Evolutionary conservation across 1,140 invertebrate genomes (phyloP), one percentile per base, ranked within the genome.

Genomic region (Daktulosphaira vitifoliae): DNA sequence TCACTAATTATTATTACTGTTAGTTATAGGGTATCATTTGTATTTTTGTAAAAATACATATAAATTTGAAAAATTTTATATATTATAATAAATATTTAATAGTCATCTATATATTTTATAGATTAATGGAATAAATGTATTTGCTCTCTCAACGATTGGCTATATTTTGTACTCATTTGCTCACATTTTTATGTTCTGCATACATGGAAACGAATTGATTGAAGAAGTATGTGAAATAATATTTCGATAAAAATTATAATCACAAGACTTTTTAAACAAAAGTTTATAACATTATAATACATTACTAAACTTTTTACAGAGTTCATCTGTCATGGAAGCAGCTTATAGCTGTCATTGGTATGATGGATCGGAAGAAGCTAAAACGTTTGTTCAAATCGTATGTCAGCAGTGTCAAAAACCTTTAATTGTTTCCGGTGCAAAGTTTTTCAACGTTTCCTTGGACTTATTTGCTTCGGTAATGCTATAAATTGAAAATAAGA

Each of bases 261-360:
- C 29, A 33, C 5, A 33, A 5, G 29, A 33, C 5, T 33, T 33
- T 33, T 33, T 33, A 5, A n/a, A 33, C 29, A 33, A 33, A 6
- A 11, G 29, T 5, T 33, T 5, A 33, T 11, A 33, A 33, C 29
- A 33, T 33, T 33, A 6, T 33, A 33, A 33, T 11, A 11, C 29
- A 33, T 33, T 33, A 6, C n/a, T 33, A 6, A 6, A 23, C 59
- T 64, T 59, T 65, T 68, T 70, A 23, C 71, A 90, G 87, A 90
- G 88, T 70, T 89, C 87, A 69, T 90, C 88, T 1, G 88, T 90
- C 3, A 89, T 90, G 87, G 87, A 90, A 76, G 88, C 88, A 1
- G 88, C 88, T 0, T 90, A 90, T 74, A 88, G 86, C 18, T 89
- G 87, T 69, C 87, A 89, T 66, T 90, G 88, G 88, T 90, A 90